These are phyloP conservation scores for Orthosia gothica DNA, from an alignment of 2,888 invertebrate species.

Conservation along the genomic window DNA sequence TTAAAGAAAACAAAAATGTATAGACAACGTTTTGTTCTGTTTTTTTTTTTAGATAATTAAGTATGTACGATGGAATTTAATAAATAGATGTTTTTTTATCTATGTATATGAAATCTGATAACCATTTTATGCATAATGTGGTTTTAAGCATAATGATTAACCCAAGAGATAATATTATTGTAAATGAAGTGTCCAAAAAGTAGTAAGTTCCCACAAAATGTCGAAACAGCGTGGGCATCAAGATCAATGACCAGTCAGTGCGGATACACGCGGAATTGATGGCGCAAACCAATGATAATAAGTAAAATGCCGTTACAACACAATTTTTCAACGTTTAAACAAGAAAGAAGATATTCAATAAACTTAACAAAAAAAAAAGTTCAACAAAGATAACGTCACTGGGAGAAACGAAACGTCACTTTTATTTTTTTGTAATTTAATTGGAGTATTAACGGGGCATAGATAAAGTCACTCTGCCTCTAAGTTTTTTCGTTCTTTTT, in stretches of 20 bases:
- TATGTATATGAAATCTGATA: background rate
- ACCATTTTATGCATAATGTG: background rate
- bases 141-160: slow-evolving; percentile 8
- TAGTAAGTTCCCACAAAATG: slow-evolving; percentile 70
- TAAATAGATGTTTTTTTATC: too few species aligned
- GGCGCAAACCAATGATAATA: slow-evolving; percentile 69
- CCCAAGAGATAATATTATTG: slow-evolving; percentile 26
- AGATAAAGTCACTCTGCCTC: slow-evolving; percentile 87
- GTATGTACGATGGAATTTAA: background rate
- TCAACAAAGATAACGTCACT: slow-evolving; percentile 75
- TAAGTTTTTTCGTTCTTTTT: slow-evolving; percentile 79
- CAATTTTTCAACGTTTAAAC: slow-evolving; percentile 68
- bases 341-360: slow-evolving; percentile 72
- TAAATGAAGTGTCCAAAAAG: slow-evolving; percentile 37
- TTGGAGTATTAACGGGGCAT: slow-evolving; percentile 89
- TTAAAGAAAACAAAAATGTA: background rate
- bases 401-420: slow-evolving; percentile 82
- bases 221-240: slow-evolving; percentile 75
- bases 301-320: slow-evolving; percentile 65
- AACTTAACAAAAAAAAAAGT: slow-evolving; percentile 70
- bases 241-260: slow-evolving; percentile 75
- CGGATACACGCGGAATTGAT: slow-evolving; percentile 78
- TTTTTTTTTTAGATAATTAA: background rate
- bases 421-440: slow-evolving; percentile 87
- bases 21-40: background rate